Evolutionary conservation across 2,888 invertebrate genomes (phyloP).

Genomic region (Ennomos fuscantarius): DNA sequence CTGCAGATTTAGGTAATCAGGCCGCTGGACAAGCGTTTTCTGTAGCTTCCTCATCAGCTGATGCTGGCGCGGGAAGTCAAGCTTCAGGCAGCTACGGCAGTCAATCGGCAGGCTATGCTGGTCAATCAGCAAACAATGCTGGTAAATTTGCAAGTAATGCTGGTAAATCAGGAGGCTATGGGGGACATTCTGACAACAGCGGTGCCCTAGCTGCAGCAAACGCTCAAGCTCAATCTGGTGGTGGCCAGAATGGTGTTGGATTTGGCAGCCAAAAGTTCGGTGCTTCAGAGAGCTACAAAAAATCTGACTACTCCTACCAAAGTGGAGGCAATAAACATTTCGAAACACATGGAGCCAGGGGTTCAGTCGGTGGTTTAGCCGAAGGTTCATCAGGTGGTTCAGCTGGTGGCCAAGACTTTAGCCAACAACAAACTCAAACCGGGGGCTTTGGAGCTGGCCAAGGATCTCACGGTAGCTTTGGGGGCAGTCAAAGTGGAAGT

Average conservation of each 20-base stretch:
- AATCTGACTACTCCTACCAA: constrained; percentile 36
- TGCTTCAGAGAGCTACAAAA: constrained; percentile 34
- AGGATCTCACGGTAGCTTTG: constrained; percentile 2
- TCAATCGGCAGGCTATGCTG: constrained; percentile 7
- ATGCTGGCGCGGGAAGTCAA: constrained; percentile 22
- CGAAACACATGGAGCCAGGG: background rate
- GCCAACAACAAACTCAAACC: constrained; percentile 14
- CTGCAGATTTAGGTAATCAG: constrained; percentile 36
- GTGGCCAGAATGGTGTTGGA: constrained; percentile 8
- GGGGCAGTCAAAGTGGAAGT: constrained; percentile 19
- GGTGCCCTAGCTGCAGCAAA: constrained; percentile 27
- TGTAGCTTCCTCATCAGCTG: constrained; percentile 42
- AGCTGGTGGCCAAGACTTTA: constrained; percentile 19
- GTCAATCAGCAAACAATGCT: constrained; percentile 8
- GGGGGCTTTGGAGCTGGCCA: constrained; percentile 4
- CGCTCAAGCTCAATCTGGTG: constrained; percentile 25
- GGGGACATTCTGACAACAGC: background rate
- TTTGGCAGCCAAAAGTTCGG: constrained; percentile 25
- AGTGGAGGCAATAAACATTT: constrained; percentile 28
- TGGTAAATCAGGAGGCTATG: background rate
- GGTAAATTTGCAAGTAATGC: constrained; percentile 6
- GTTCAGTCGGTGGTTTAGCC: background rate
- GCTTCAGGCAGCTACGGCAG: constrained; percentile 6
- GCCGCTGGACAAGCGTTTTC: constrained; percentile 44
- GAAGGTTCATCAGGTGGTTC: constrained; percentile 6